Percentiles rank a stretch among this genome's conserved stretches.
phyloP scores from a whole-genome alignment of 2,797 vertebrate species.

The Numenius phaeopus region DNA sequence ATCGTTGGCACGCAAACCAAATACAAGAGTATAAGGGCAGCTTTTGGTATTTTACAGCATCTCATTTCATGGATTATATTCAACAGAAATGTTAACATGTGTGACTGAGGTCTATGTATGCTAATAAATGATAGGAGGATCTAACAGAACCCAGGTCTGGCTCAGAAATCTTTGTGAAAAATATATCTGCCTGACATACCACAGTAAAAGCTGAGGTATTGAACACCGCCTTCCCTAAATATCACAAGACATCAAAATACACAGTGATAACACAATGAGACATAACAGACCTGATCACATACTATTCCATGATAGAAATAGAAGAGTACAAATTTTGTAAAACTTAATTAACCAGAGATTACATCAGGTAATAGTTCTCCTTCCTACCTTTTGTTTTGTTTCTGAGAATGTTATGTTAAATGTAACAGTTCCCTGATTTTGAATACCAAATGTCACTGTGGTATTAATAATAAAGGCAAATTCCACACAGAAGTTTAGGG shows the following conservation, averaged over 20 bases:
- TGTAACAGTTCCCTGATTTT: not conserved
- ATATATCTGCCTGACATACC: not conserved
- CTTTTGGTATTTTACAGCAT: not conserved
- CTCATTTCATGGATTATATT: not conserved
- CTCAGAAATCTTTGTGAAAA: not conserved
- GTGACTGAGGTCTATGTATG: not conserved
- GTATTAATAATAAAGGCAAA: conserved; percentile 8
- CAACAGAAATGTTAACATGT: not conserved
- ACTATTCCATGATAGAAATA: not conserved
- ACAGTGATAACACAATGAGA: not conserved
- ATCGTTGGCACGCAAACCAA: not conserved
- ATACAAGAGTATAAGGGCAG: not conserved
- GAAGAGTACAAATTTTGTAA: not conserved
- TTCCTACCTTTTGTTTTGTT: not conserved
- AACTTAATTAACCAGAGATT: not conserved
- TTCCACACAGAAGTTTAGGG: not conserved
- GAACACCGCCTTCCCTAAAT: not conserved
- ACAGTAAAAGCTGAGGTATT: not conserved
- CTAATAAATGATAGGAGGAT: not conserved
- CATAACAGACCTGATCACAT: not conserved
- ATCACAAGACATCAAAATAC: not conserved
- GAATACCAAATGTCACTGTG: not conserved
- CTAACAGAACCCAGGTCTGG: not conserved
- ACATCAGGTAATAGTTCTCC: not conserved
- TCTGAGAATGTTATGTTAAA: not conserved